phyloP scores from a whole-genome alignment of 2,797 vertebrate genomes.

The Pseudocheirus occidentalis region DNA sequence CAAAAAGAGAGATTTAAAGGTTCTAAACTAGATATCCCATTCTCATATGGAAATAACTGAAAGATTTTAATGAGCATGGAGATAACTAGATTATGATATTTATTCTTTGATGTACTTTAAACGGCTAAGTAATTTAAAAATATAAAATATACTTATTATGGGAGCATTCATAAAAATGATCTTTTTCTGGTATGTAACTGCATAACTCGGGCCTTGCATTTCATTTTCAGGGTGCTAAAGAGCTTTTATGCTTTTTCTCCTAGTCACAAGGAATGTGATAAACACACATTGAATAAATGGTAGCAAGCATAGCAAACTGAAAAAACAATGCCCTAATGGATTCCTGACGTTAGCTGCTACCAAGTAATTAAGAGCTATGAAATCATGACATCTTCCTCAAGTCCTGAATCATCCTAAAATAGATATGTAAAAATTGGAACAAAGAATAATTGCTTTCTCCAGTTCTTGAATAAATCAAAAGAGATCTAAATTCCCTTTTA shows the following conservation, averaged over 20 bases:
- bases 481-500: neutral
- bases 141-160: conserved; percentile 14
- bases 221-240: neutral
- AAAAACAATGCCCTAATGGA: neutral
- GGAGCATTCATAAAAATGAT: conserved; percentile 27
- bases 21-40: conserved; percentile 8
- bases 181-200: neutral
- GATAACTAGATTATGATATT: conserved; percentile 38
- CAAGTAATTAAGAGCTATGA: conserved; percentile 2
- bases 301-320: neutral
- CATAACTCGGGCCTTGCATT: neutral
- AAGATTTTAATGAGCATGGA: conserved; percentile 30
- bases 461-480: neutral
- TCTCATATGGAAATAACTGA: conserved; percentile 13
- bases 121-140: conserved; percentile 26
- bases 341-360: conserved; percentile 25
- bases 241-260: neutral
- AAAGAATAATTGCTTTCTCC: conserved; percentile 9
- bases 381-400: neutral
- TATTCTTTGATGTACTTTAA: conserved; percentile 24
- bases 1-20: neutral
- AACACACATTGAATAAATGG: neutral
- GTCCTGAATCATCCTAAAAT: neutral
- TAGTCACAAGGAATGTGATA: conserved; percentile 7
- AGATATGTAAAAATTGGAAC: neutral